Conservation (phyloP, 2,797 vertebrate species). For the Pteronotus mesoamericanus region DNA sequence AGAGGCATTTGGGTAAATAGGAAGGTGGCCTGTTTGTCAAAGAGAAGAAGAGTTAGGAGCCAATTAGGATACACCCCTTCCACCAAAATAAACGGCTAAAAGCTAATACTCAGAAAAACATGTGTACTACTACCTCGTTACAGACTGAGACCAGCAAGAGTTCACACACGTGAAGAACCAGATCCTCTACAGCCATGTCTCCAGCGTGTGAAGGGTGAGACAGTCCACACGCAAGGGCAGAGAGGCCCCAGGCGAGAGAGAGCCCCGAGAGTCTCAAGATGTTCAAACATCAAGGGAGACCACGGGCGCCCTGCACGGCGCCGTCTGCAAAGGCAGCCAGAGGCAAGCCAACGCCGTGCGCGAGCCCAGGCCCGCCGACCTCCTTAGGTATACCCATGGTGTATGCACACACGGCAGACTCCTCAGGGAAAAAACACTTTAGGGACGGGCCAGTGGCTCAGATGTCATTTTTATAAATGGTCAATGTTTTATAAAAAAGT, state of each 20-base stretch:
- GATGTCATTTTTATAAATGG: neutral
- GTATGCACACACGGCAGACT: neutral
- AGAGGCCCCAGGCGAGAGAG: too few species aligned
- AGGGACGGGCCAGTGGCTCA: neutral
- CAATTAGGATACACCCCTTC: neutral
- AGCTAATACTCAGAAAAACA: neutral
- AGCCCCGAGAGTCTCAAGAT: neutral
- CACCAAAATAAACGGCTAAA: neutral
- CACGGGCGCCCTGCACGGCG: accelerated
- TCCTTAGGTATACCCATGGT: neutral
- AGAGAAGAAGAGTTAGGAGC: constrained; percentile 44
- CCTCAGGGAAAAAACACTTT: neutral
- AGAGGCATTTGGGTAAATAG: constrained; percentile 88
- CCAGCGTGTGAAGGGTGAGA: neutral
- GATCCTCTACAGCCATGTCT: neutral
- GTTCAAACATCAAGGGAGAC: neutral
- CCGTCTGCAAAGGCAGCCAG: neutral
- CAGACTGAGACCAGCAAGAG: neutral
- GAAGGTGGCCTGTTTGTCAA: constrained; percentile 88
- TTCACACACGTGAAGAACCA: neutral
- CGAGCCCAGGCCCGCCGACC: neutral
- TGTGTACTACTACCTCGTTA: neutral
- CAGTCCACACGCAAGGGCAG: neutral
- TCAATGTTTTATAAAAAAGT: neutral
- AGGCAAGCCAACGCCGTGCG: neutral